phyloP scores from a whole-genome alignment of 2,888 invertebrate species.

The Sisyra terminalis region DNA sequence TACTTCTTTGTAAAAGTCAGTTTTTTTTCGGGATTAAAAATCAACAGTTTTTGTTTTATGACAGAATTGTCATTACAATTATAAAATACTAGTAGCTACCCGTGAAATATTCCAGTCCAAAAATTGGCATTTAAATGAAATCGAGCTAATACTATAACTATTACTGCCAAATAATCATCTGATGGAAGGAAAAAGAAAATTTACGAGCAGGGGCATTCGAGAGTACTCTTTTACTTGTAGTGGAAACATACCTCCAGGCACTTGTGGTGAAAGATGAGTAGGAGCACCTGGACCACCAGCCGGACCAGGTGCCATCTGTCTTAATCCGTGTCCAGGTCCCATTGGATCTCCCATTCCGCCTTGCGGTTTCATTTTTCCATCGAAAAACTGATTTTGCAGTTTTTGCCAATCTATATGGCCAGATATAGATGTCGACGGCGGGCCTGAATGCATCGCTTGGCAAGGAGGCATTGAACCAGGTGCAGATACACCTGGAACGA shows the following conservation, averaged over 20 bases:
- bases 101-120: no score
- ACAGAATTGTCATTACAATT: no score
- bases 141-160: no score
- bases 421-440: conserved; percentile 24
- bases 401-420: conserved; percentile 83
- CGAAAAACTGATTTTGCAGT: conserved; percentile 73
- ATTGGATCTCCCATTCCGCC: conserved; percentile 21
- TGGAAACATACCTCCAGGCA: conserved; percentile 22
- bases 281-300: conserved; percentile 9
- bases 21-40: no score
- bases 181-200: no score
- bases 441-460: conserved; percentile 1
- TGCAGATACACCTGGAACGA: conserved; percentile 20
- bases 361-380: conserved; percentile 43
- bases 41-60: no score
- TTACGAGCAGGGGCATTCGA: no score
- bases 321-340: conserved; percentile 9
- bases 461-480: conserved; percentile 23
- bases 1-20: no score
- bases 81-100: no score
- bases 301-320: conserved; percentile 4
- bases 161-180: no score
- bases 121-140: no score
- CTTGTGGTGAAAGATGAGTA: conserved; percentile 21
- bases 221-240: no score